phyloP scores from a whole-genome alignment of 2,113 vertebrate species.

The Ammodytes marinus region DNA sequence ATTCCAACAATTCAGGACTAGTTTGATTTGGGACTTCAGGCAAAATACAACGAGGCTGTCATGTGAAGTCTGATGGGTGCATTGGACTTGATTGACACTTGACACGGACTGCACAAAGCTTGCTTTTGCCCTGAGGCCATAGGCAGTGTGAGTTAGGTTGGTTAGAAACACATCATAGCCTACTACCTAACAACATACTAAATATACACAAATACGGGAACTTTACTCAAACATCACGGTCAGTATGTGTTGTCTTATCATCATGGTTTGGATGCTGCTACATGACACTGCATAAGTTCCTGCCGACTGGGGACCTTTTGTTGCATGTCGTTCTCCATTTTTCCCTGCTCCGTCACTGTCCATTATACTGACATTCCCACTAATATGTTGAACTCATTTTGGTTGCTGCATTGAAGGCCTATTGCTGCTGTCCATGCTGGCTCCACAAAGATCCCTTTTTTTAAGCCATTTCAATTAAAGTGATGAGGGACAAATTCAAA shows the following conservation, averaged over 20 bases:
- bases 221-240: background rate
- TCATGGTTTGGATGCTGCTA: background rate
- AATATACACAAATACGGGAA: no score
- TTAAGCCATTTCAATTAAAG: background rate
- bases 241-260: background rate
- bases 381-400: background rate
- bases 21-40: background rate
- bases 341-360: background rate
- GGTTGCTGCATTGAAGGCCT: background rate
- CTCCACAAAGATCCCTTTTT: background rate
- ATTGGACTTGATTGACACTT: background rate
- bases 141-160: background rate
- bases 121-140: background rate
- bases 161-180: background rate
- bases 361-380: background rate
- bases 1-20: background rate
- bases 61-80: background rate
- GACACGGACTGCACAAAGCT: background rate
- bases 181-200: background rate
- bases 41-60: slow-evolving; percentile 1
- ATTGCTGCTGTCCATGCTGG: background rate
- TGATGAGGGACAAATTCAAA: background rate
- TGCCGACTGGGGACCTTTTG: background rate
- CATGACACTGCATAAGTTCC: background rate
- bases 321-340: background rate